Base-by-base conservation (phyloP, 2,797 vertebrate genomes). In the Menidia menidia region DNA sequence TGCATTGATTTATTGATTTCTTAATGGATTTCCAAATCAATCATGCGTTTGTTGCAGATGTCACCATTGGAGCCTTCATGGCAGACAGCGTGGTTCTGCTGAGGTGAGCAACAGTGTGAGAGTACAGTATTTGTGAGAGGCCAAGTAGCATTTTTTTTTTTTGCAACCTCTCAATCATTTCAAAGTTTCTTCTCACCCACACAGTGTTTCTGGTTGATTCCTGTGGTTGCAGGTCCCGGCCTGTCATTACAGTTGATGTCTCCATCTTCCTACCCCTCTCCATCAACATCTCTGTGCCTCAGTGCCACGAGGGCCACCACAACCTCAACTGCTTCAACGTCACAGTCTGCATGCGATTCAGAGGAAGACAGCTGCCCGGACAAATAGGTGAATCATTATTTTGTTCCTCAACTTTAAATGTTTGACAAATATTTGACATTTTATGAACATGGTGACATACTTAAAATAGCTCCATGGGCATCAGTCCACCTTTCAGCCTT, bases 51-150 rank as follows among this genome's bases (percentile, higher is more conserved):
- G 39, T 94, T 95, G 73, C 93, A 99, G 98, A 99, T 95, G 79
- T 99, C 68, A 98, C 97, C 0, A 60, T 99, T 16, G 98, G 98
- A 59, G 98, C 98, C 30, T 99, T 99, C 87, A 95, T 98, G 95
- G 93, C 97, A 0, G 96, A 98, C 83, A 95, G 91, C 0, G 98
- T 97, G 83, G 95, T 99, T 56, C 93, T 99, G 75, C 85, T 99
- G 65, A 97, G 98, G 98, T 99, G 87, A 96, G 96, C 70, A 14
- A 50, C 44, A 1, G 18, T 44, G 2, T 60, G 53, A 60, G 11
- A 1, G 43, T 18, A 4, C 33, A 42, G 15, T 18, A 3, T 64
- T 43, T 53, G 31, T 59, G 7, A 4, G 42, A 51, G 14, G 16
- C 60, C 60, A 59, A 53, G 50, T 30, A 35, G 59, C 52, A 44